phyloP scores from a whole-genome alignment of 2,797 vertebrate genomes.

The Anguilla anguilla region DNA sequence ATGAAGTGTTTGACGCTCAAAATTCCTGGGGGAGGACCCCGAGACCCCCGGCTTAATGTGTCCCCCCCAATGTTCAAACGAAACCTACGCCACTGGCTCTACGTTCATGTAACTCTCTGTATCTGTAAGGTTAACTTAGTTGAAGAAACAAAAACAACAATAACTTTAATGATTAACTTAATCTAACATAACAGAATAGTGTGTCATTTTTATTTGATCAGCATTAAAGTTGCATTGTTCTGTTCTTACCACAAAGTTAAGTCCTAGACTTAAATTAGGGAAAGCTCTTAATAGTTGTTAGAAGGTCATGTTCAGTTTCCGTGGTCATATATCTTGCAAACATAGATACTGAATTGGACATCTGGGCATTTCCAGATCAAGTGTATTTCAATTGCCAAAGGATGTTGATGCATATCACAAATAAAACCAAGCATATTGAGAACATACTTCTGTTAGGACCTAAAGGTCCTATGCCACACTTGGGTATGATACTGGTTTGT shows the following conservation, averaged over 20 bases:
- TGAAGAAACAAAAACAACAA: background rate
- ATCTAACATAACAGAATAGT: background rate
- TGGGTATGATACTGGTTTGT: background rate
- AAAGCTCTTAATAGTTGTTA: background rate
- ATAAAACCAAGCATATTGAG: background rate
- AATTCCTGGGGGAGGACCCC: too few species aligned
- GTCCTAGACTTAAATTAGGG: background rate
- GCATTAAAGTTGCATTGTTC: background rate
- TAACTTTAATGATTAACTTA: background rate
- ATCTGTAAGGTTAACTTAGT: background rate
- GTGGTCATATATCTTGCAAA: too few species aligned
- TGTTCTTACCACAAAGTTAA: background rate
- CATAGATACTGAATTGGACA: too few species aligned
- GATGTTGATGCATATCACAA: background rate
- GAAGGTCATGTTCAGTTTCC: too few species aligned
- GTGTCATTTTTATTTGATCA: background rate
- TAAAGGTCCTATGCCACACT: background rate
- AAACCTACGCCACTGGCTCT: too few species aligned
- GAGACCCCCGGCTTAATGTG: too few species aligned
- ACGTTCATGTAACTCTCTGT: too few species aligned
- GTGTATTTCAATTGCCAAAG: background rate
- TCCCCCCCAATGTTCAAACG: too few species aligned
- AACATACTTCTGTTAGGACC: background rate
- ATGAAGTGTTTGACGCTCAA: too few species aligned
- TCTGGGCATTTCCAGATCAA: too few species aligned